Percentiles rank a stretch among this genome's conserved stretches.
Conservation (phyloP, 2,888 invertebrate species). For the Cephonodes hylas region DNA sequence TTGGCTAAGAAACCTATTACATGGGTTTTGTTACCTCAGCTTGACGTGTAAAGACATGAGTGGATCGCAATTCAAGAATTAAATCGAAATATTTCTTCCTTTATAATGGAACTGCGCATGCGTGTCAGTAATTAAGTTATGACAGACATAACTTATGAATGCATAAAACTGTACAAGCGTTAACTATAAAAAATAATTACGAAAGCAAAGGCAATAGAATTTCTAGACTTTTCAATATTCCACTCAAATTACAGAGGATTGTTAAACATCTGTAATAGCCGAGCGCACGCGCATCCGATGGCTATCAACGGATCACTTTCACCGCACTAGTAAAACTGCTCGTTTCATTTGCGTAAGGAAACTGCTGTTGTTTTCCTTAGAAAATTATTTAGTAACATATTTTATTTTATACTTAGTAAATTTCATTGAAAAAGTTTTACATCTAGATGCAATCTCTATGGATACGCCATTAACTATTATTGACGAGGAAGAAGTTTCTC, state of each 20-base stretch:
- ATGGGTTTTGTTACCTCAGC: no score
- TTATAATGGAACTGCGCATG: background rate
- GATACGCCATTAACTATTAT: no score
- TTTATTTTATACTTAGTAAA: no score
- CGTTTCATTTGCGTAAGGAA: constrained; percentile 11
- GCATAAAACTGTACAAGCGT: background rate
- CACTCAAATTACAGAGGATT: constrained; percentile 5
- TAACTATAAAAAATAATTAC: background rate
- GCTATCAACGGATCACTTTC: constrained; percentile 20
- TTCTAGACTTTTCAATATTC: background rate
- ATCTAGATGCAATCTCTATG: no score
- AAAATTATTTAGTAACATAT: no score
- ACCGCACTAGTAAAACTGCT: constrained; percentile 9
- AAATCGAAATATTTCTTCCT: background rate
- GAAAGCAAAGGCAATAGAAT: background rate
- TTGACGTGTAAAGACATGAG: no score
- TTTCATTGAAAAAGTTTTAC: no score
- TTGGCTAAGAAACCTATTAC: no score
- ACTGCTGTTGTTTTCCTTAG: background rate
- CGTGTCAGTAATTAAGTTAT: background rate
- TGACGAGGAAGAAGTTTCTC: no score
- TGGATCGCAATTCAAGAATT: background rate
- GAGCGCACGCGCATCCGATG: constrained; percentile 15
- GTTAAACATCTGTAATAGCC: constrained; percentile 13
- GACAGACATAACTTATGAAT: background rate